phyloP scores from a whole-genome alignment of 2,797 vertebrate genomes.

The Delichon dasypus region DNA sequence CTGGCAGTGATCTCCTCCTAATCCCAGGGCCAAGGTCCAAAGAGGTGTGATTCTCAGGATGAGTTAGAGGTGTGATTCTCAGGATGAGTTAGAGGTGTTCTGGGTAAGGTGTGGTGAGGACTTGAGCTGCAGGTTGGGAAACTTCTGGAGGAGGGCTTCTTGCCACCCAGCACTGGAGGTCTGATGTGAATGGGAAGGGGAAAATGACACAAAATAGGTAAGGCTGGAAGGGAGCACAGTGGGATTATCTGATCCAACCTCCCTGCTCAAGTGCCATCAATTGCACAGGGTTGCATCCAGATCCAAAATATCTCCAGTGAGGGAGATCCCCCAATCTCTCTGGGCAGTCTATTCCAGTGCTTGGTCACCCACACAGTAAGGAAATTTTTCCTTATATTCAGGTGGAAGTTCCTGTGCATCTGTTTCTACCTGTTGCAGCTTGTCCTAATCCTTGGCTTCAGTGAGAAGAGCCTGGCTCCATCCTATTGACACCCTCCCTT shows the following conservation, averaged over 20 bases:
- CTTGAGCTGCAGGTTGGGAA: not conserved
- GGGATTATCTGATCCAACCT: not conserved
- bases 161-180: not conserved
- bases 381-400: not conserved
- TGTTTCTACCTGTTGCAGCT: not conserved
- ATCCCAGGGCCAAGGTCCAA: not conserved
- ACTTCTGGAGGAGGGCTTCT: not conserved
- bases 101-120: not conserved
- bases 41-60: not conserved
- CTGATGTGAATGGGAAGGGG: not conserved
- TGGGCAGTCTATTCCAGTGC: not conserved
- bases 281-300: not conserved
- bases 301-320: not conserved
- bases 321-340: not conserved
- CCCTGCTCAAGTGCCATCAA: not conserved
- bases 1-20: not conserved
- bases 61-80: not conserved
- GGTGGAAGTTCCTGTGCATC: not conserved
- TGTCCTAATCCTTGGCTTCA: not conserved
- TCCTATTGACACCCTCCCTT: not conserved
- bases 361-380: not conserved
- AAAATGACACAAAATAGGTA: not conserved
- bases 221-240: not conserved
- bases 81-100: not conserved
- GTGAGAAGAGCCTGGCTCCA: not conserved